Conservation (phyloP, 2,797 vertebrate genomes). For the Urosaurus nigricauda region DNA sequence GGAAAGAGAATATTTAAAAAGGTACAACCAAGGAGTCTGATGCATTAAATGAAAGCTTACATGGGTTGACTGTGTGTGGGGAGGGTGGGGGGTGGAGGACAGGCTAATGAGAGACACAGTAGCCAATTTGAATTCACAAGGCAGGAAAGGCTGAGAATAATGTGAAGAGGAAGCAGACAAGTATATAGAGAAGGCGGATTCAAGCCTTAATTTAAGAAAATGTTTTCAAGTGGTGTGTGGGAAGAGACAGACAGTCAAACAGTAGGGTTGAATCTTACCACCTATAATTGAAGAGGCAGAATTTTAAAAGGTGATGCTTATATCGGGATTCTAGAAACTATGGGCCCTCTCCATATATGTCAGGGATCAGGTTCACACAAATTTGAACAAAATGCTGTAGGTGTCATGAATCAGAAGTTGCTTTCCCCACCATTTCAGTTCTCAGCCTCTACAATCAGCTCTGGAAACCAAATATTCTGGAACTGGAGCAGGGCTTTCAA, state of each 20-base stretch:
- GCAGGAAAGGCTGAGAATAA: neutral
- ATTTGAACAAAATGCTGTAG: neutral
- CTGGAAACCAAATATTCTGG: neutral
- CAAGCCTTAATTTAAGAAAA: constrained; percentile 28
- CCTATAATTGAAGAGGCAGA: neutral
- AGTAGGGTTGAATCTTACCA: neutral
- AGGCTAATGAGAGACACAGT: neutral
- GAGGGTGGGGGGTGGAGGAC: too few species aligned
- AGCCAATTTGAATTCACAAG: constrained; percentile 2
- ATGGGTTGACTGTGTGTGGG: neutral
- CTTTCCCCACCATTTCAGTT: neutral
- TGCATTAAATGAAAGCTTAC: neutral
- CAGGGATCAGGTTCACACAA: too few species aligned
- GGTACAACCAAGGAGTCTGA: constrained; percentile 21
- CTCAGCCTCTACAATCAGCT: neutral
- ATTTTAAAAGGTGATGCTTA: neutral
- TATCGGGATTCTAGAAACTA: neutral
- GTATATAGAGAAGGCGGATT: neutral
- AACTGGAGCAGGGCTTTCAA: neutral
- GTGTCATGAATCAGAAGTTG: neutral
- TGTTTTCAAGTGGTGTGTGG: constrained; percentile 6
- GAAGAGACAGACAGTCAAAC: neutral
- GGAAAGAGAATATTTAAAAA: constrained; percentile 32
- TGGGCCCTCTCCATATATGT: neutral
- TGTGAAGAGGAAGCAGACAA: neutral